Conservation (phyloP, 1,140 invertebrate species). For the Drosophila repleta region DNA sequence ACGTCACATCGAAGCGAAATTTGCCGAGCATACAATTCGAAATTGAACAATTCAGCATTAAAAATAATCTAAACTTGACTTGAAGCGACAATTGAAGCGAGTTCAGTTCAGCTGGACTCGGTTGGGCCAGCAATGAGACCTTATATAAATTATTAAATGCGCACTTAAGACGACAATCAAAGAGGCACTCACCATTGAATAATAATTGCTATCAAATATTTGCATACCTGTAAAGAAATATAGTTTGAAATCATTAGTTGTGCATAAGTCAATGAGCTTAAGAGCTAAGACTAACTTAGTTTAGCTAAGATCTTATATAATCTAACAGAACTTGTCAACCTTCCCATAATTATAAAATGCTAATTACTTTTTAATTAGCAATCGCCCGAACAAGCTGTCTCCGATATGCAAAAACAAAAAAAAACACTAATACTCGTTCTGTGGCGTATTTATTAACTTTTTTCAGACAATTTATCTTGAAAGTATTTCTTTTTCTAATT, state of each 20-base stretch:
- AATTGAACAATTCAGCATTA: constrained; percentile 13
- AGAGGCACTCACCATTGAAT: constrained; percentile 54
- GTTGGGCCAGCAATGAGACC: constrained; percentile 35
- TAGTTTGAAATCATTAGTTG: constrained; percentile 14
- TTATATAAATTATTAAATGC: constrained; percentile 45
- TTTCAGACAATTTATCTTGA: constrained; percentile 45
- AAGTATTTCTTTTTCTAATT: constrained; percentile 30
- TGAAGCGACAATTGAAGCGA: constrained; percentile 18
- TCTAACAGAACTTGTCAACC: neutral
- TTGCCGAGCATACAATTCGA: constrained; percentile 29
- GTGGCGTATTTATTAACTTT: neutral
- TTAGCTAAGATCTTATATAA: neutral
- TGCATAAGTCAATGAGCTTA: constrained; percentile 18
- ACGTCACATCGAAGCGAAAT: constrained; percentile 3
- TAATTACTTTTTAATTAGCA: too few relatives aligned
- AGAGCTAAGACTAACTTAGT: neutral
- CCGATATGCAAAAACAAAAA: too few relatives aligned
- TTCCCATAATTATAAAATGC: too few relatives aligned
- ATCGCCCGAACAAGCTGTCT: too few relatives aligned
- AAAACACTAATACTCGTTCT: too few relatives aligned
- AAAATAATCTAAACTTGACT: constrained; percentile 20
- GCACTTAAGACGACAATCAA: constrained; percentile 46
- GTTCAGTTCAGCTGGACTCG: constrained; percentile 12
- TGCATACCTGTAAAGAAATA: constrained; percentile 61
- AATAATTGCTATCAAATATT: constrained; percentile 39